A percentile compares a stretch with the other conserved stretches of the same genome.
Conservation (phyloP, 2,113 vertebrate species). For the Anseranas semipalmata region DNA sequence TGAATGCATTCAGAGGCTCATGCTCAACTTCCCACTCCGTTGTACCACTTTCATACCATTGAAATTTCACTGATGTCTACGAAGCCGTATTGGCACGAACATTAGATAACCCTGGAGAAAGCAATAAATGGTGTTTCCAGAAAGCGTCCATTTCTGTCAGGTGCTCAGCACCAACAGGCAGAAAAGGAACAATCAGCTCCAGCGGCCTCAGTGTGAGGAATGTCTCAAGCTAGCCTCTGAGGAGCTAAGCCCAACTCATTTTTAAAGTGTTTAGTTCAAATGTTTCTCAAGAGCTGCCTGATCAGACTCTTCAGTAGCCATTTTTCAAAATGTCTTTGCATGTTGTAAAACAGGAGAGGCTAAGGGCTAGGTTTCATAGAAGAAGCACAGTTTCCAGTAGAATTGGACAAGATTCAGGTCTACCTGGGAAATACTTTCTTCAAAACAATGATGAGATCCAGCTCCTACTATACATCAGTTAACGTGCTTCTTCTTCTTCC, state of each 20-base stretch:
- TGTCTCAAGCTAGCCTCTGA: not conserved
- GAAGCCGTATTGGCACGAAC: not conserved
- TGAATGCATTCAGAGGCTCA: not conserved
- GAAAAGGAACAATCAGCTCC: not conserved
- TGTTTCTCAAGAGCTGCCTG: not conserved
- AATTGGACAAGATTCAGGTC: not conserved
- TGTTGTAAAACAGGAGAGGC: not conserved
- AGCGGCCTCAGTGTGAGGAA: fast-evolving
- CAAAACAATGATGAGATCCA: not conserved
- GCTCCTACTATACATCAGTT: not conserved
- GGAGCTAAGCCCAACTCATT: not conserved
- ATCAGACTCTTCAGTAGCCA: not conserved
- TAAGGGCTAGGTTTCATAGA: not conserved
- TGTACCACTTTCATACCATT: not conserved
- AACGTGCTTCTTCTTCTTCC: not conserved
- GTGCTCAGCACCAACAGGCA: not conserved
- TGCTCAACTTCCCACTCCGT: not conserved
- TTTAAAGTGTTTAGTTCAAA: not conserved
- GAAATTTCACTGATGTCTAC: not conserved
- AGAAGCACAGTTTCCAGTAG: not conserved
- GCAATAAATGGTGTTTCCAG: not conserved
- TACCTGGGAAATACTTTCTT: not conserved
- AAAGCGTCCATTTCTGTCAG: not conserved
- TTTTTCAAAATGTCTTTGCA: not conserved
- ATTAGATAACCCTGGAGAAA: not conserved